phyloP scores from a whole-genome alignment of 1,140 invertebrate species.

The Zelostemma sp. region DNA sequence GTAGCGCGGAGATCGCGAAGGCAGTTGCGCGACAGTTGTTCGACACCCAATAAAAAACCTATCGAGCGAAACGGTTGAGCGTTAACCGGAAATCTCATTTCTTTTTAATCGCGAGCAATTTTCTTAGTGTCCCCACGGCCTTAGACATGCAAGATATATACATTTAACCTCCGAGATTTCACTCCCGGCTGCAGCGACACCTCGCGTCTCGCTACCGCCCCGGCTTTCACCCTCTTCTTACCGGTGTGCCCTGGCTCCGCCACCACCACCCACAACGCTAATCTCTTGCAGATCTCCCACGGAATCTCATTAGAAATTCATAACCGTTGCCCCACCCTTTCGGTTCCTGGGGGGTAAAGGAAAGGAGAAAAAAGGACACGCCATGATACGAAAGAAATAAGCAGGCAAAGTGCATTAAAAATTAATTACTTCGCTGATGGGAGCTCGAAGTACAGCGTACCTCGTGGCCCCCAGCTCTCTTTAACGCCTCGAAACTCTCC shows the following conservation, averaged over 20 bases:
- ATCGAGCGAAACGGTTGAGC: conserved; percentile 37
- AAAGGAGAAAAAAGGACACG: conserved; percentile 55
- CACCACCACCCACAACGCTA: conserved; percentile 57
- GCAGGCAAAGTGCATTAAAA: conserved; percentile 71
- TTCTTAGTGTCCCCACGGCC: conserved; percentile 50
- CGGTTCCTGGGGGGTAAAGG: conserved; percentile 33
- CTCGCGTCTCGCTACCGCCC: conserved; percentile 21
- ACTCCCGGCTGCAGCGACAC: conserved; percentile 15
- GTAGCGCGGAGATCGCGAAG: background rate
- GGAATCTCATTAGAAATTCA: conserved; percentile 72
- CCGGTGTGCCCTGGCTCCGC: conserved; percentile 2
- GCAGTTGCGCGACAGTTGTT: conserved; percentile 13
- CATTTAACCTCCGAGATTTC: conserved; percentile 51
- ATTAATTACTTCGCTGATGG: conserved; percentile 72
- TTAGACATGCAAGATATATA: conserved; percentile 58
- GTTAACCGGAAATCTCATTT: conserved; percentile 44
- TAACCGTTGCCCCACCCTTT: conserved; percentile 62
- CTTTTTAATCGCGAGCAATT: conserved; percentile 50
- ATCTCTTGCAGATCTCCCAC: conserved; percentile 69
- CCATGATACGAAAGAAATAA: conserved; percentile 70
- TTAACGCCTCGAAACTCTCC: conserved; percentile 35
- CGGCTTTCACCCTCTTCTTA: conserved; percentile 30
- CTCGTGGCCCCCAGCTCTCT: conserved; percentile 40
- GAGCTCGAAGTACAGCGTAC: conserved; percentile 66
- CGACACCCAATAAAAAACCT: conserved; percentile 39